Conservation (phyloP, 1,140 invertebrate species). For the Drosophila paulistorum region DNA sequence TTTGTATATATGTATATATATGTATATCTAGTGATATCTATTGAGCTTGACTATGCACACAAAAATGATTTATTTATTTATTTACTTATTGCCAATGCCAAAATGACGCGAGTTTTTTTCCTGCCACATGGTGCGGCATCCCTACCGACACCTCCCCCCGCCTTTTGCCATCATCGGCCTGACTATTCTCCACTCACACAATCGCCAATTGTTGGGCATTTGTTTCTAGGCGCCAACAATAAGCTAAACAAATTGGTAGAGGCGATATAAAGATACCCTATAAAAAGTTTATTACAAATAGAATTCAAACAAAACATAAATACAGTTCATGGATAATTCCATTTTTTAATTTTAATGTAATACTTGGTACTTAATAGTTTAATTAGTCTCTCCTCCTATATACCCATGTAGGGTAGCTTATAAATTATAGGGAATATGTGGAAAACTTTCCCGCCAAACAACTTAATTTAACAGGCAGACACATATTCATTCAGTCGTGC, state of each 20-base stretch:
- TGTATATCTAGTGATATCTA: conserved; percentile 52
- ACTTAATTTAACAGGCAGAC: conserved; percentile 52
- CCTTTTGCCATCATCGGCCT: not conserved
- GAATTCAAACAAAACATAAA: too few species aligned
- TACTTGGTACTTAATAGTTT: too few species aligned
- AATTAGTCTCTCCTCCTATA: too few species aligned
- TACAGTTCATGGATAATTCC: too few species aligned
- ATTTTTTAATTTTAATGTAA: too few species aligned
- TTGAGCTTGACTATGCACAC: conserved; percentile 54
- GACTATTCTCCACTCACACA: not conserved
- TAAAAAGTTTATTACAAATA: too few species aligned
- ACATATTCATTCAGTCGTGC: conserved; percentile 28
- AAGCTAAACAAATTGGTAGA: conserved; percentile 18
- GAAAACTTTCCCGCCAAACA: conserved; percentile 34
- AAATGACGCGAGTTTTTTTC: conserved; percentile 52
- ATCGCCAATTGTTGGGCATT: conserved; percentile 46
- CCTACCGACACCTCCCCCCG: not conserved
- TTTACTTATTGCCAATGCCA: conserved; percentile 74
- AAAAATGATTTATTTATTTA: conserved; percentile 80
- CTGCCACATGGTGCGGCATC: conserved; percentile 50
- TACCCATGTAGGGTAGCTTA: too few species aligned
- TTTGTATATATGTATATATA: too few species aligned
- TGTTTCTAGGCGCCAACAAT: conserved; percentile 31
- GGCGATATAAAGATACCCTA: not conserved
- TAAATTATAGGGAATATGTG: not conserved